These are phyloP conservation scores for Antitype chi DNA, from an alignment of 2,888 invertebrate species.

Conservation along the genomic window DNA sequence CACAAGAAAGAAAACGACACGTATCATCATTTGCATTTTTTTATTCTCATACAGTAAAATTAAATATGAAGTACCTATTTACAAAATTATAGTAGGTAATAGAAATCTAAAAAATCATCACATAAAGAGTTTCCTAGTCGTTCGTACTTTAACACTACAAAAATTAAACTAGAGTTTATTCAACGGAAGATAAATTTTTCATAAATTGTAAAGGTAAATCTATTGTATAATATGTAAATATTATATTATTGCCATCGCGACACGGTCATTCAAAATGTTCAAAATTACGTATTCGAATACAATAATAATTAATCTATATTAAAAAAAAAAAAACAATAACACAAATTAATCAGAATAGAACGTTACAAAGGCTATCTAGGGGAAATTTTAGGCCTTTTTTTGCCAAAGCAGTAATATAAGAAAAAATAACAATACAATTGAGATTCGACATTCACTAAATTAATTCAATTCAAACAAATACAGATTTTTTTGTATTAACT, in stretches of 20 bases:
- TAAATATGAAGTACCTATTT: conserved; percentile 71
- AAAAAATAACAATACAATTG: conserved; percentile 33
- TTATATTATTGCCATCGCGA: conserved; percentile 63
- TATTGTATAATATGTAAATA: conserved; percentile 50
- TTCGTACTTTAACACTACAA: conserved; percentile 66
- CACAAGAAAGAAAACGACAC: conserved; percentile 13
- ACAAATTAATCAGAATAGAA: not conserved
- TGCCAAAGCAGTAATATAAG: not conserved
- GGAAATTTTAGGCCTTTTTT: conserved; percentile 5
- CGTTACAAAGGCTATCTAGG: not conserved
- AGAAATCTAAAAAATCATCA: conserved; percentile 78
- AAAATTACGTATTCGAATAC: conserved; percentile 32
- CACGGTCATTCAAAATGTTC: conserved; percentile 27
- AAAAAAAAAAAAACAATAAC: not conserved
- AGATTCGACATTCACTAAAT: conserved; percentile 50
- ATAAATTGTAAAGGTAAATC: conserved; percentile 33
- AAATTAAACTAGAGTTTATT: conserved; percentile 45
- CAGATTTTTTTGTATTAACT: not conserved
- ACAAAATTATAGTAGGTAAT: conserved; percentile 75
- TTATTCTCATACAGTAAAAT: conserved; percentile 75
- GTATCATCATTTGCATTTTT: conserved; percentile 52
- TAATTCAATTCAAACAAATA: conserved; percentile 22
- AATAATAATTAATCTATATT: not conserved
- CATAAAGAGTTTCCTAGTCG: conserved; percentile 75
- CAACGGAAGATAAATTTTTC: conserved; percentile 33